Conservation (phyloP, 2,888 invertebrate species). For the Colletes collaris region DNA sequence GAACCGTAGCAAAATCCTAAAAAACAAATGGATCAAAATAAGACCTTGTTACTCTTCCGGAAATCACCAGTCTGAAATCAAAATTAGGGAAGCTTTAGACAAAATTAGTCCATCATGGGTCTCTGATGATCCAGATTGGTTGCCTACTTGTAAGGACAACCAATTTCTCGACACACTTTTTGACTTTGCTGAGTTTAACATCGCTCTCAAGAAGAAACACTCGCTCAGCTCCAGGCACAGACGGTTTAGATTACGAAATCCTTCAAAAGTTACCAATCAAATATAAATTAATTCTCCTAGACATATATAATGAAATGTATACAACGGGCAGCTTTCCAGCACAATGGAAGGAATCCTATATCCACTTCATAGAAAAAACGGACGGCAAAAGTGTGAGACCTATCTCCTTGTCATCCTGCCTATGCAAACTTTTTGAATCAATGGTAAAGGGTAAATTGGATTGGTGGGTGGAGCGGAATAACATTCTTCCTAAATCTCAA, state of each 20-base stretch:
- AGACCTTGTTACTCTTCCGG: slow-evolving; percentile 4
- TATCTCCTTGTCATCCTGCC: neutral
- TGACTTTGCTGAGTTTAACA: slow-evolving; percentile 12
- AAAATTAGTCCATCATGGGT: slow-evolving; percentile 2
- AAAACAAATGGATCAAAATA: slow-evolving; percentile 18
- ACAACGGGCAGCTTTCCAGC: too few relatives aligned
- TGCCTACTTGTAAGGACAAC: neutral
- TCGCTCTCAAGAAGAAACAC: neutral
- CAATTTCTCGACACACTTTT: neutral
- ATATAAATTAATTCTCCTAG: slow-evolving; percentile 12
- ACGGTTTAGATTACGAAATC: slow-evolving; percentile 1
- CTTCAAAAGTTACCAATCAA: neutral
- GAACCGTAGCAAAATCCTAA: neutral
- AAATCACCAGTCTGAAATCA: neutral
- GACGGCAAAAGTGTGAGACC: too few relatives aligned
- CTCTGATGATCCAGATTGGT: neutral
- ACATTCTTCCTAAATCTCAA: too few relatives aligned
- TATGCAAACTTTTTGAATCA: too few relatives aligned
- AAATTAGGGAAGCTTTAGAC: neutral
- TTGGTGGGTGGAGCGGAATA: too few relatives aligned
- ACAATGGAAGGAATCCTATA: too few relatives aligned
- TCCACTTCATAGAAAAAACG: too few relatives aligned
- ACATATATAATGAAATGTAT: slow-evolving; percentile 13
- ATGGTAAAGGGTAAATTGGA: too few relatives aligned
- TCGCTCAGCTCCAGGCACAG: neutral